phyloP scores from a whole-genome alignment of 2,797 vertebrate genomes.

The Champsocephalus gunnari region DNA sequence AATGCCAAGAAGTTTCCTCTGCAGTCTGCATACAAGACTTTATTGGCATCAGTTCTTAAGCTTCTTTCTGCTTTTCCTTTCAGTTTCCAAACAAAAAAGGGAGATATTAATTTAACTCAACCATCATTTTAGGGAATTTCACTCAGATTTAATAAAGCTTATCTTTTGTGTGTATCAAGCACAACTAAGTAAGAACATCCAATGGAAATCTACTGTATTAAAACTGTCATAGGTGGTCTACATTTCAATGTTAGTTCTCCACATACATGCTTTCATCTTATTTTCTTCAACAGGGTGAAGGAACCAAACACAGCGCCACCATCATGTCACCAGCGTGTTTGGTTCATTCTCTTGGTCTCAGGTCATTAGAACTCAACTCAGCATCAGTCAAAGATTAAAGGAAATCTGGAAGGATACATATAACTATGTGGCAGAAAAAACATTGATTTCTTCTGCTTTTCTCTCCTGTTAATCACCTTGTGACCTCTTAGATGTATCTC shows the following conservation, averaged over 20 bases:
- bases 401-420: background rate
- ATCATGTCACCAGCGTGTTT: background rate
- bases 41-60: background rate
- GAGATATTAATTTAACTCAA: no score
- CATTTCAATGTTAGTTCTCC: background rate
- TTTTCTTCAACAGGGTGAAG: background rate
- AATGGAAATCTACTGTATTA: background rate
- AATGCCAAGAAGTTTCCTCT: background rate
- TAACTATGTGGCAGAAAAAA: background rate
- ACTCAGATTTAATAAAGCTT: background rate
- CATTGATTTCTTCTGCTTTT: background rate
- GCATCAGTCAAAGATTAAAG: background rate
- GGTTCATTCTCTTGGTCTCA: background rate
- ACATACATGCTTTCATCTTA: background rate
- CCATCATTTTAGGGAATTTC: background rate
- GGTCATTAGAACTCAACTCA: background rate
- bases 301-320: background rate
- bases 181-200: background rate
- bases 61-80: background rate
- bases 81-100: no score
- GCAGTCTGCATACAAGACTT: background rate
- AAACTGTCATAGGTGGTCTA: background rate
- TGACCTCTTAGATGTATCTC: slow-evolving; percentile 1
- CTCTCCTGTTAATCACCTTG: background rate
- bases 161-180: background rate